Evolutionary conservation across 1,140 invertebrate species (phyloP).

Genomic region (Eumeta japonica): DNA sequence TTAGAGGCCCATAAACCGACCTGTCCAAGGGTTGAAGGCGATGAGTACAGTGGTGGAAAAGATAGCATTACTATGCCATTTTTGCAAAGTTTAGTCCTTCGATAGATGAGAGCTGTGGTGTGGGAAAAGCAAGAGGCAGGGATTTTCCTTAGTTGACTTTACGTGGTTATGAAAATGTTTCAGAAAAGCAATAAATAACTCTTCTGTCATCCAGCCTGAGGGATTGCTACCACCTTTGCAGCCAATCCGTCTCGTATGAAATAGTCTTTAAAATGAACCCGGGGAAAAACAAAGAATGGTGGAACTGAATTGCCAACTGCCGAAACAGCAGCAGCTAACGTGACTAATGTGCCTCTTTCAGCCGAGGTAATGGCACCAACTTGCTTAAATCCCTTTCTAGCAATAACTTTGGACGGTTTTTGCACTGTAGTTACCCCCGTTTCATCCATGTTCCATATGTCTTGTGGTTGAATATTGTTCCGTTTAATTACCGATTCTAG

Average conservation of each 20-base stretch:
- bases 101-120: slow-evolving; percentile 26
- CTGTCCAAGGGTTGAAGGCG: slow-evolving; percentile 2
- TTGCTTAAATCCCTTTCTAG: no score
- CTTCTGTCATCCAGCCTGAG: slow-evolving; percentile 36
- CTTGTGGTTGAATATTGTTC: neutral
- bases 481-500: neutral
- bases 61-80: slow-evolving; percentile 3
- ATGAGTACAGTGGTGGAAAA: slow-evolving; percentile 3
- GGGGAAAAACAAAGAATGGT: no score
- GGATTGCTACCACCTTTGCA: slow-evolving; percentile 22
- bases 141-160: slow-evolving; percentile 16
- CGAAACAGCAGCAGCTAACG: no score
- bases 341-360: no score
- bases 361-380: no score
- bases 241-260: slow-evolving; percentile 30
- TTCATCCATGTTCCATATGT: slow-evolving; percentile 1
- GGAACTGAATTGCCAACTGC: no score
- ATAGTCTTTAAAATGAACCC: slow-evolving; percentile 26
- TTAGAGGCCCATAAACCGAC: slow-evolving; percentile 3
- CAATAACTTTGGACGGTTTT: no score
- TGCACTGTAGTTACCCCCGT: slow-evolving; percentile 1
- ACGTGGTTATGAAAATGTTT: slow-evolving; percentile 31
- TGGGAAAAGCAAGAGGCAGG: slow-evolving; percentile 30
- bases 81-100: slow-evolving; percentile 18
- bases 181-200: slow-evolving; percentile 26